These are phyloP conservation scores for Terebella lapidaria DNA, from an alignment of 2,888 invertebrate genomes.

Conservation along the genomic window DNA sequence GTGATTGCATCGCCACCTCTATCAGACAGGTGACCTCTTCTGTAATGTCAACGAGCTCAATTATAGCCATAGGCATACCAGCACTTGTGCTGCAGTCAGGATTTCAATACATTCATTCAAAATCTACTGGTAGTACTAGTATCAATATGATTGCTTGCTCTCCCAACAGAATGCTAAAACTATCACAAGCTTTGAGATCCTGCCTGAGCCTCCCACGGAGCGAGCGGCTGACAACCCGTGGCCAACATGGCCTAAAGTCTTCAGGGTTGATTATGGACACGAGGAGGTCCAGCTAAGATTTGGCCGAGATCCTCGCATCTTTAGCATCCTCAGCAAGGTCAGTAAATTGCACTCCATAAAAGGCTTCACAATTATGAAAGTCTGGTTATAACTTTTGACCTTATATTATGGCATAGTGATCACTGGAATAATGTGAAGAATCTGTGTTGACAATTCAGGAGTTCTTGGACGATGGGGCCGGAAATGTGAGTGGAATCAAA, in stretches of 20 bases:
- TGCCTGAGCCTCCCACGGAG: constrained; percentile 80
- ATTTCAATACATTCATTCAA: too few relatives aligned
- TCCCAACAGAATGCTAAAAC: constrained; percentile 76
- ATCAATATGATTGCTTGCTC: too few relatives aligned
- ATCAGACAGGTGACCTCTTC: constrained; percentile 68
- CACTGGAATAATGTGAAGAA: too few relatives aligned
- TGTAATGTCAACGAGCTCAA: not conserved
- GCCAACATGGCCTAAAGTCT: constrained; percentile 97
- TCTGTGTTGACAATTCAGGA: constrained; percentile 59
- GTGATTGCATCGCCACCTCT: constrained; percentile 97
- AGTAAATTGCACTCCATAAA: constrained; percentile 11
- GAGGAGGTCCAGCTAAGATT: constrained; percentile 80
- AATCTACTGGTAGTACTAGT: too few relatives aligned
- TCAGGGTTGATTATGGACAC: constrained; percentile 96
- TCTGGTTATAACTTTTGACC: not conserved
- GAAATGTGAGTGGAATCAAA: constrained; percentile 83
- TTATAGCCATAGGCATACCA: not conserved
- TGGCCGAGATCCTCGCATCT: constrained; percentile 77
- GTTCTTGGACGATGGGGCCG: constrained; percentile 83
- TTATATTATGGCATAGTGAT: not conserved
- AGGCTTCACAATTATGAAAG: not conserved
- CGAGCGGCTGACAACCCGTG: constrained; percentile 90
- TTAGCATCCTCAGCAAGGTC: constrained; percentile 85
- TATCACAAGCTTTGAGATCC: constrained; percentile 94
- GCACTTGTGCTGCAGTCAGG: not conserved